Base-by-base conservation (phyloP, 2,888 invertebrate species). In the Microctonus hyperodae region DNA sequence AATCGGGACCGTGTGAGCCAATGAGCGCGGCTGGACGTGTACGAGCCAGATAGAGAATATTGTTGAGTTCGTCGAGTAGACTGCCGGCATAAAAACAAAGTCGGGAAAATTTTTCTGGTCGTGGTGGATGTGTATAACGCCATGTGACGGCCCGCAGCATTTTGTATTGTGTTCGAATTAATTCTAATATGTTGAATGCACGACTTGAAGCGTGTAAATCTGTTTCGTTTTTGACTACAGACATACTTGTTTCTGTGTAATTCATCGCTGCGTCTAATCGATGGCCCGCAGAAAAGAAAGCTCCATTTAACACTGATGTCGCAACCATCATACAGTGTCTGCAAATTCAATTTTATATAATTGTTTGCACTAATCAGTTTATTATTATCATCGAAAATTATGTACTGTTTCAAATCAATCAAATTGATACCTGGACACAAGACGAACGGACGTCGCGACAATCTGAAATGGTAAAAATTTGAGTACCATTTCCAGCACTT, bases 51-150 rank as follows among this genome's bases (percentile, higher is more conserved):
- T 69, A 58, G 5, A 83, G 65, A 11, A 83, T 65, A 13, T 37
- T 63, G 67, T 81, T 73, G 7, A 83, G 60, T 25, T 79, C 75
- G 62, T 83, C 83, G 33, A 83, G 75, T 4, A 83, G 70, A 13
- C 72, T 73, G 3, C 83, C 83, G 0, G 78, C 83, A 60, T 83
- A 83, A 61, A 83, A 83, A 51, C 79, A 82, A 1, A 80, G 65
- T 5, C 76, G 70, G 44, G 74, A 60, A 69, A 76, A 75, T 63
- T 72, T 74, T 4, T 75, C 76, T 10, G 71, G 61, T 11, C 70
- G 73, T 3, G 76, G 75, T 4, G 83, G 81, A 66, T 83, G 81
- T 0, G 82, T 83, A 70, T 83, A 83, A 25, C 83, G 74, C 83
- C 83, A 83, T 0, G 82, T 81, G 1, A 82, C 81, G 1, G 83